phyloP scores from a whole-genome alignment of 1,140 invertebrate species.

The Ganaspis sp. region DNA sequence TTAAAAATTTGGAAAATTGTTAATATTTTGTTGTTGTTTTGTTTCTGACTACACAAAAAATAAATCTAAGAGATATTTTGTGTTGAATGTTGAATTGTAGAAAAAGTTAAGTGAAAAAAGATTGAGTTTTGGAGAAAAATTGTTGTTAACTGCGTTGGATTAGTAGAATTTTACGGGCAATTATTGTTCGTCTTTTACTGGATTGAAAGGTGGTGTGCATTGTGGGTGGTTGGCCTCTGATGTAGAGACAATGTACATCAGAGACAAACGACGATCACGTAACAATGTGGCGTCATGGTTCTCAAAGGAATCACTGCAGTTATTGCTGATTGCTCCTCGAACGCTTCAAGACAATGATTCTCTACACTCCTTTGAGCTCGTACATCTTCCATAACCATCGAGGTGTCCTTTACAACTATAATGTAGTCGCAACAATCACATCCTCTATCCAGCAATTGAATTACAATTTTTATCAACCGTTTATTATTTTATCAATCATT shows the following conservation, averaged over 20 bases:
- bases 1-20: too few relatives aligned
- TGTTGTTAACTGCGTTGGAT: neutral
- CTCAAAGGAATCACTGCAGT: conserved; percentile 55
- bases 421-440: neutral
- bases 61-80: too few relatives aligned
- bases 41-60: too few relatives aligned
- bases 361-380: conserved; percentile 43
- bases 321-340: conserved; percentile 58
- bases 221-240: neutral
- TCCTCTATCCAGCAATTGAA: neutral
- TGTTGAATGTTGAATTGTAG: too few relatives aligned
- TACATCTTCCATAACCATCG: conserved; percentile 21
- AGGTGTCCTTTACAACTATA: conserved; percentile 3
- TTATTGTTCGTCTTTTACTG: neutral
- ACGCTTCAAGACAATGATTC: conserved; percentile 42
- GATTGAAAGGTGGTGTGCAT: neutral
- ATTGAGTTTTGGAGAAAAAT: too few relatives aligned
- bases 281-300: conserved; percentile 61
- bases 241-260: conserved; percentile 44
- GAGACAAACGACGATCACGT: conserved; percentile 67
- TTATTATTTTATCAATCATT: too few relatives aligned
- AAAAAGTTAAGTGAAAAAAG: too few relatives aligned
- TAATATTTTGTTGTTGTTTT: too few relatives aligned
- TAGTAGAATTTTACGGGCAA: neutral
- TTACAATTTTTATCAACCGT: too few relatives aligned